A percentile compares a stretch with the other conserved stretches of the same genome.
phyloP scores from a whole-genome alignment of 2,888 invertebrate genomes.

The Eretmocerus hayati region DNA sequence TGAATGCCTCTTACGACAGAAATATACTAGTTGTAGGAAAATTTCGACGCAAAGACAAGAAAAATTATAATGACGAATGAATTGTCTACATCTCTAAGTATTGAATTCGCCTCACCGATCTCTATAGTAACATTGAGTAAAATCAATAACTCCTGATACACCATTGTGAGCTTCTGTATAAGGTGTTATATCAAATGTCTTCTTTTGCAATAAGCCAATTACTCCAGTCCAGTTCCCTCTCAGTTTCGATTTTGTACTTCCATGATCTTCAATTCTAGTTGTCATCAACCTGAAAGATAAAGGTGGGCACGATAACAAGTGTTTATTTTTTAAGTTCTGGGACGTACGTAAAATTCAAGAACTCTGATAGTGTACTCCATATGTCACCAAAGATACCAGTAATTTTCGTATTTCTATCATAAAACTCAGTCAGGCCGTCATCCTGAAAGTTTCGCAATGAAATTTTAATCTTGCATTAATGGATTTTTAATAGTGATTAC shows the following conservation, averaged over 20 bases:
- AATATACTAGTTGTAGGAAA: too few relatives aligned
- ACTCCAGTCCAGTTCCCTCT: background rate
- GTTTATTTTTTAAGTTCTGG: background rate
- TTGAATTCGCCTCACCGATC: too few relatives aligned
- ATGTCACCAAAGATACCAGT: conserved; percentile 28
- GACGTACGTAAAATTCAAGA: conserved; percentile 31
- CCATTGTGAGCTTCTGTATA: too few relatives aligned
- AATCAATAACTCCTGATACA: too few relatives aligned
- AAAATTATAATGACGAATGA: too few relatives aligned
- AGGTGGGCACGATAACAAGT: background rate
- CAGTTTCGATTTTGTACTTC: background rate
- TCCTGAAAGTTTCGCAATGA: conserved; percentile 7
- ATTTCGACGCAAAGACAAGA: too few relatives aligned
- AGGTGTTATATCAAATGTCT: too few relatives aligned
- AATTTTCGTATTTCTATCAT: conserved; percentile 25
- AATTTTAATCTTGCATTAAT: background rate
- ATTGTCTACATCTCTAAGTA: too few relatives aligned
- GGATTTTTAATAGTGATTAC: too few relatives aligned
- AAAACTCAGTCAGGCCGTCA: conserved; percentile 17
- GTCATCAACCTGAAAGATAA: conserved; percentile 10
- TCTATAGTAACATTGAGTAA: too few relatives aligned
- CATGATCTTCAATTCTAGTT: background rate
- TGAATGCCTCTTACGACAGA: too few relatives aligned
- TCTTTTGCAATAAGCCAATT: background rate
- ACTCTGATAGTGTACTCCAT: conserved; percentile 26